phyloP scores from a whole-genome alignment of 2,888 invertebrate species.

The Eilema sororculum region DNA sequence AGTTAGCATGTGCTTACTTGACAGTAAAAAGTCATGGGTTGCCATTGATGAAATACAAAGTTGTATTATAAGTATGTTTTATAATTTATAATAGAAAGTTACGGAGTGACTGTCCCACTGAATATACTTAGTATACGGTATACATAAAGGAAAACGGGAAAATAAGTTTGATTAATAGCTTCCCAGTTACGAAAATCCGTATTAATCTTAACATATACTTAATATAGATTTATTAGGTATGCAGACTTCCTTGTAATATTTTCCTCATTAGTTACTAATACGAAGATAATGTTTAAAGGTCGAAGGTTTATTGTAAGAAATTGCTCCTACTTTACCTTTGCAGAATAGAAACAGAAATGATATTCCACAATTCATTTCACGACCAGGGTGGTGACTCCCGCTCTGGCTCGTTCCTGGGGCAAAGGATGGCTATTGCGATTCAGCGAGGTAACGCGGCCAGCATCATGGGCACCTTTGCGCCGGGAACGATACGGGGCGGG shows the following conservation, averaged over 20 bases:
- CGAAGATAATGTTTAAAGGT: background rate
- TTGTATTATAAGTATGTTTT: no score
- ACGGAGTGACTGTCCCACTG: no score
- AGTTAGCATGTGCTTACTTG: no score
- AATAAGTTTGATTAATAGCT: background rate
- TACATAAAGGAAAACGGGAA: background rate
- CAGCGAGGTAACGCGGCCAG: no score
- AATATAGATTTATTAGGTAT: constrained; percentile 1
- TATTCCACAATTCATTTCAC: no score
- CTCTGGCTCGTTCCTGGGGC: no score
- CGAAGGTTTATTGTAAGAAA: background rate
- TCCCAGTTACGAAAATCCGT: background rate
- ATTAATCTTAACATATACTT: background rate
- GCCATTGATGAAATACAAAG: background rate
- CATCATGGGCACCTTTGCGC: no score
- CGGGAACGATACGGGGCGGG: no score
- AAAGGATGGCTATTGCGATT: no score
- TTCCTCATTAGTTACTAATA: background rate
- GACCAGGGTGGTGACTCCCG: no score
- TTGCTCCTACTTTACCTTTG: background rate
- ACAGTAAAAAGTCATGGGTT: background rate
- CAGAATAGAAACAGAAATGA: background rate
- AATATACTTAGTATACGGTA: background rate
- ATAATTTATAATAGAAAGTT: background rate
- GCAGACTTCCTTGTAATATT: background rate